These are phyloP conservation scores for Cabera pusaria DNA, from an alignment of 2,888 invertebrate genomes.

Conservation along the genomic window DNA sequence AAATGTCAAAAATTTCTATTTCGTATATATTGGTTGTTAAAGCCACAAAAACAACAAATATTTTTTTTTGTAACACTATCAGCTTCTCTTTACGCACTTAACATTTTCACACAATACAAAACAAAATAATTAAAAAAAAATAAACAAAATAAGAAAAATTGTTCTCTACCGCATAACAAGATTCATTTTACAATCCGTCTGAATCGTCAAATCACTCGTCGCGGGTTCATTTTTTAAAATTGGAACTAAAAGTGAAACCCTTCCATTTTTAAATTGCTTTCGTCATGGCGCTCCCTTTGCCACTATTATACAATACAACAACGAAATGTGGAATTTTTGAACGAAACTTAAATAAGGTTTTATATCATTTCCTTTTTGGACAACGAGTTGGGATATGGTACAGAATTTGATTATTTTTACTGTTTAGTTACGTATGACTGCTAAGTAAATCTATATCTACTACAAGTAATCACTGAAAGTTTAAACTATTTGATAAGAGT, in stretches of 20 bases:
- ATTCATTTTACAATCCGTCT: constrained; percentile 69
- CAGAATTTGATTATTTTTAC: constrained; percentile 28
- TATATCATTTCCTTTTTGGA: constrained; percentile 38
- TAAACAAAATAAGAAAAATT: constrained; percentile 22
- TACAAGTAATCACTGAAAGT: no score
- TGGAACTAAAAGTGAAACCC: constrained; percentile 78
- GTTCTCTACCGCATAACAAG: constrained; percentile 59
- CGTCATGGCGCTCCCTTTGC: constrained; percentile 76
- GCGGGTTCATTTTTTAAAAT: constrained; percentile 77
- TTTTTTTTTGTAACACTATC: no score
- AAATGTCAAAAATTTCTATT: no score
- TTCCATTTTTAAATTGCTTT: constrained; percentile 79
- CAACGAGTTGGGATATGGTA: constrained; percentile 47
- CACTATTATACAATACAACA: constrained; percentile 59
- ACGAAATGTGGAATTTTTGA: constrained; percentile 47
- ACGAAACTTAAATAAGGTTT: constrained; percentile 36
- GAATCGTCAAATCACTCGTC: constrained; percentile 77
- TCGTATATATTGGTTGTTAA: no score
- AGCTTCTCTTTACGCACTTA: no score
- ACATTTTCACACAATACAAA: no score
- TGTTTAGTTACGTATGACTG: background rate
- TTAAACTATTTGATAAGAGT: no score
- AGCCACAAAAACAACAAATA: no score
- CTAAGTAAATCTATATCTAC: no score
- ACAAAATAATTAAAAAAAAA: no score